Base-by-base conservation (phyloP, 2,888 invertebrate genomes). In the Lepetodrilus schrolli region DNA sequence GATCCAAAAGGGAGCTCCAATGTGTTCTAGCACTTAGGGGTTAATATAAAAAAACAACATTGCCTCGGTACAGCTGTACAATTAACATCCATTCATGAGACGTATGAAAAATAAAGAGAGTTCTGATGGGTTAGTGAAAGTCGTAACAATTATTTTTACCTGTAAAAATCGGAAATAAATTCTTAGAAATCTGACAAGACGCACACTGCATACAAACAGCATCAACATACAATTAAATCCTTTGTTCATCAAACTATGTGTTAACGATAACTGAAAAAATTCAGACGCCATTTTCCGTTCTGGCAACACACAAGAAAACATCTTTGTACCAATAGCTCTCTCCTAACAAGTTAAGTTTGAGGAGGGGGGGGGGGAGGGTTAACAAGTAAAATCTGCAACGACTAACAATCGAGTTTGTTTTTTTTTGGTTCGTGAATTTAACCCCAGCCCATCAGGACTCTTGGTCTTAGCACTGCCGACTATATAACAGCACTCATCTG, bases 1-100 rank as follows among this genome's bases (percentile, higher is more conserved):
- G 68, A 47, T 68, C 68, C 68, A 68, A 68, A 68, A 68, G 68
- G 68, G 68, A 68, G 47, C 68, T 68, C 68, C 68, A 68, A 47
- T 47, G 58, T 47, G 34, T 68, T 43, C 26, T 68, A 68, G 68
- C 68, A 68, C 68, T 68, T 47, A 68, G 68, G 68, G 68, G 68
- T 68, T 68, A 68, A 68, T 68, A 68, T 26, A 58, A 58, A 43
- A 43, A 68, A 68, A 68, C 68, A 68, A 68, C 43, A 68, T 68
- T 38, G 68, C 68, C 58, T 58, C 58, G 43, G 30, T 68, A 68
- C 68, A 68, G 47, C 43, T 43, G 68, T 68, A 68, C 68, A 68
- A 10, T 47, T 47, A 23, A 58, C 58, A 58, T 30, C 34, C 58
- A 58, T 58, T 58, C 58, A 58, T 58, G 58, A 58, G 58, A 58